A percentile compares a stretch with the other conserved stretches of the same genome.
Evolutionary conservation across 2,888 invertebrate genomes (phyloP).

Genomic region (Lucinisca nassula): DNA sequence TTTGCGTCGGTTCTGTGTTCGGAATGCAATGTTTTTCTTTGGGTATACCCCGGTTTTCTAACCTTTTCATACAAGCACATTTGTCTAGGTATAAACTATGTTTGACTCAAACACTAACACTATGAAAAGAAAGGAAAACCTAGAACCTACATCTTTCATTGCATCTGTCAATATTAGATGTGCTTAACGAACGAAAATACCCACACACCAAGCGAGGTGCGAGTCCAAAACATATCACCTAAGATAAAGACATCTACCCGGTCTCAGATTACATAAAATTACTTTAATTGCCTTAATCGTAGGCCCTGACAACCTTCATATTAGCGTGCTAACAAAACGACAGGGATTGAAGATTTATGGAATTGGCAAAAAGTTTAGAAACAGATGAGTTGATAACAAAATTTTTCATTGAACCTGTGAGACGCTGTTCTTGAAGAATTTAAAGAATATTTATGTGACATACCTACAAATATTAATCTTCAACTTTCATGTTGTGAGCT

Average conservation of each 20-base stretch:
- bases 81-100: too few relatives aligned
- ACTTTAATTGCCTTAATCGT: constrained; percentile 23
- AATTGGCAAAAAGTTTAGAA: not conserved
- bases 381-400: not conserved
- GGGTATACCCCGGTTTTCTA: too few relatives aligned
- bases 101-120: too few relatives aligned
- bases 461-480: not conserved
- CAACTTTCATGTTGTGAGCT: not conserved
- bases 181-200: not conserved
- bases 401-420: not conserved
- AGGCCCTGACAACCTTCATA: not conserved
- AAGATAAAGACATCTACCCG: constrained; percentile 11
- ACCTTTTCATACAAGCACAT: too few relatives aligned
- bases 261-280: constrained; percentile 19
- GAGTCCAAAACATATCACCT: constrained; percentile 21
- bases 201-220: constrained; percentile 14
- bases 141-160: too few relatives aligned
- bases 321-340: not conserved
- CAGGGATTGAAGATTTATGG: constrained; percentile 1
- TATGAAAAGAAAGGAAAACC: too few relatives aligned
- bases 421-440: not conserved
- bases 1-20: too few relatives aligned
- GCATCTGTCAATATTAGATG: not conserved
- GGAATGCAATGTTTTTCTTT: too few relatives aligned
- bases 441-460: not conserved